Evolutionary conservation across 2,113 vertebrate species (phyloP).

Genomic region (Gnathonemus echidnorhynchus): DNA sequence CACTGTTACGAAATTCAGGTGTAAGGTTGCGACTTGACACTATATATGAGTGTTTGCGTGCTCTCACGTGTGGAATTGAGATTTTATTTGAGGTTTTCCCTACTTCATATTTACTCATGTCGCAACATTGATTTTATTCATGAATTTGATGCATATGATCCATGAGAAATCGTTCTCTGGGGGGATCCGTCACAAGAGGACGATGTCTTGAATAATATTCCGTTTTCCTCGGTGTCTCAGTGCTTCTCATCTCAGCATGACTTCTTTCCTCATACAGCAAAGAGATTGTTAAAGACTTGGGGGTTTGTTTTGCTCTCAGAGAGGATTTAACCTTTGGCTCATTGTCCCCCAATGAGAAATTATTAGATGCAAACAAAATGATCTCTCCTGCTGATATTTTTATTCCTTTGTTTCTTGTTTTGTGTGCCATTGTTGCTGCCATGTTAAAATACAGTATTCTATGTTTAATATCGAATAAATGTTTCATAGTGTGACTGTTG

Average conservation of each 20-base stretch:
- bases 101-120: background rate
- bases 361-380: background rate
- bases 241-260: background rate
- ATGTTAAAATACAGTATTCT: background rate
- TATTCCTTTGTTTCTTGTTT: background rate
- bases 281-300: background rate
- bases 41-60: background rate
- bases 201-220: conserved; percentile 1
- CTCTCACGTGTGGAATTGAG: background rate
- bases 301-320: background rate
- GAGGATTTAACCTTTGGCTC: conserved; percentile 2
- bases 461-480: background rate
- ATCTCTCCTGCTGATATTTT: background rate
- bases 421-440: background rate
- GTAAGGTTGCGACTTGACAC: background rate
- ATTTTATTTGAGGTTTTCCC: background rate
- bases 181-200: background rate
- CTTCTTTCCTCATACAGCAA: background rate
- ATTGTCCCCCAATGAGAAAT: background rate
- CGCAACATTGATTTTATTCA: background rate
- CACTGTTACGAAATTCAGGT: background rate
- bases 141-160: background rate
- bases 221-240: background rate
- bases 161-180: background rate
- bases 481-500: background rate